phyloP scores from a whole-genome alignment of 2,888 invertebrate species.

The Gastrophysa polygoni region DNA sequence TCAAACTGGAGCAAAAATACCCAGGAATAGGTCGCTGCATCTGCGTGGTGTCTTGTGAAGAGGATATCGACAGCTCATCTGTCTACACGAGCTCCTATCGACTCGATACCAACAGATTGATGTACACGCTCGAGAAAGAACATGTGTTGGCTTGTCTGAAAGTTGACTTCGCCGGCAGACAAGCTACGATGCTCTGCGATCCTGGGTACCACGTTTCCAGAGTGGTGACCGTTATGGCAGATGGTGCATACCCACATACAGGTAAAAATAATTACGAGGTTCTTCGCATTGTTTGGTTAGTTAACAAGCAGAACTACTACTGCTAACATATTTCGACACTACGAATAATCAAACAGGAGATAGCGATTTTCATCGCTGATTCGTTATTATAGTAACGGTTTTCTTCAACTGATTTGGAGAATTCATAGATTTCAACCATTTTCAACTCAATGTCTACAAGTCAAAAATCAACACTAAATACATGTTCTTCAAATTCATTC shows the following conservation, averaged over 20 bases:
- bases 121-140: slow-evolving; percentile 77
- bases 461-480: no score
- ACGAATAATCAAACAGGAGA: no score
- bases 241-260: slow-evolving; percentile 84
- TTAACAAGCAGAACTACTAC: no score
- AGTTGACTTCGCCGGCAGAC: slow-evolving; percentile 73
- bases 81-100: slow-evolving; percentile 62
- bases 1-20: slow-evolving; percentile 66
- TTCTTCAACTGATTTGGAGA: no score
- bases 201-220: slow-evolving; percentile 90
- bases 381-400: no score
- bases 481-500: no score
- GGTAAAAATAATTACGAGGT: no score
- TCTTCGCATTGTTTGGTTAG: no score
- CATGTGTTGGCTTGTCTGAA: slow-evolving; percentile 83
- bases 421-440: no score
- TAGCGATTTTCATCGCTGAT: no score
- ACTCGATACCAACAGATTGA: slow-evolving; percentile 52
- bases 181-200: slow-evolving; percentile 82
- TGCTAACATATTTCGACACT: no score
- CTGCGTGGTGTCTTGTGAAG: slow-evolving; percentile 86
- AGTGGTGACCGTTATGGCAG: slow-evolving; percentile 85
- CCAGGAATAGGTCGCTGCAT: slow-evolving; percentile 71
- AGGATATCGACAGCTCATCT: slow-evolving; percentile 70
- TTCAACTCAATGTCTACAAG: no score